Conservation (phyloP, 2,888 invertebrate genomes). For the Cephus spinipes region DNA sequence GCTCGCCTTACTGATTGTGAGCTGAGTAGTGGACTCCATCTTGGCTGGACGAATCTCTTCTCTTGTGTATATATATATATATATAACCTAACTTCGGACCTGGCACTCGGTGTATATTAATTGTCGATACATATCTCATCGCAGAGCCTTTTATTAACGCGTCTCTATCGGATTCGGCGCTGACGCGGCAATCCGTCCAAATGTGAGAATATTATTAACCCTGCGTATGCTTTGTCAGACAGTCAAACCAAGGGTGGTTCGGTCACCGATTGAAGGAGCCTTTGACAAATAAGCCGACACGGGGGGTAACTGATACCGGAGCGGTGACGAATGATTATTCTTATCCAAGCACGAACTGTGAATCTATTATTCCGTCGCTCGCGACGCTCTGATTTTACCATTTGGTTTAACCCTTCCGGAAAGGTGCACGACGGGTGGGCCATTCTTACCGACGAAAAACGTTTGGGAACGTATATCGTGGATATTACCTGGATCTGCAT, state of each 20-base stretch:
- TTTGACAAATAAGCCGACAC: conserved; percentile 50
- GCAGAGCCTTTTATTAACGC: conserved; percentile 35
- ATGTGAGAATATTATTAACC: conserved; percentile 55
- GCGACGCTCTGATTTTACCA: neutral
- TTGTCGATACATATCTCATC: conserved; percentile 44
- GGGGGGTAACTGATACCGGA: conserved; percentile 29
- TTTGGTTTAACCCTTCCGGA: neutral
- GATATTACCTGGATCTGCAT: neutral
- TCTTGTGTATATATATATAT: neutral
- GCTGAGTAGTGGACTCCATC: neutral
- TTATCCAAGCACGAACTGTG: conserved; percentile 1
- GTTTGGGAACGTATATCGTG: neutral
- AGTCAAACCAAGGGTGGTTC: neutral
- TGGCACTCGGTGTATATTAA: conserved; percentile 38
- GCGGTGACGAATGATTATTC: conserved; percentile 29
- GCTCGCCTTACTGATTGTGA: neutral
- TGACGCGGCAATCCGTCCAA: conserved; percentile 48
- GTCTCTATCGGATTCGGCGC: conserved; percentile 35
- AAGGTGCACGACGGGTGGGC: neutral
- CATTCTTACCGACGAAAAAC: neutral
- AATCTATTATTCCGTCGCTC: conserved; percentile 4
- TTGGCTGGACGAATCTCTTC: neutral
- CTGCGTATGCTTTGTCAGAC: neutral
- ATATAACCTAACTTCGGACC: neutral
- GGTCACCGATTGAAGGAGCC: conserved; percentile 23